phyloP scores from a whole-genome alignment of 2,113 vertebrate species.

The Andinoacara biseriatus region DNA sequence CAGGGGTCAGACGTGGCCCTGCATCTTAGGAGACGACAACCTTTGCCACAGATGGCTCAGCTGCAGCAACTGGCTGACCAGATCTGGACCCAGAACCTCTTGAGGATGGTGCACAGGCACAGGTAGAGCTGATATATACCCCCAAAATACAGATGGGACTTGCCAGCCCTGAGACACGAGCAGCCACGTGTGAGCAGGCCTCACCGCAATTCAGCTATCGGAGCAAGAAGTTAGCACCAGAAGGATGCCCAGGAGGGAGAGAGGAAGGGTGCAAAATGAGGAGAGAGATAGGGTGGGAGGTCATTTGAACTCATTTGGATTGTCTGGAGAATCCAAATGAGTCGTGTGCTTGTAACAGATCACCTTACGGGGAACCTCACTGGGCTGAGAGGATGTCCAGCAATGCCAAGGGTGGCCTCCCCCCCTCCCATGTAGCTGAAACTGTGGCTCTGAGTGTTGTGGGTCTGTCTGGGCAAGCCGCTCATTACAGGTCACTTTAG shows the following conservation, averaged over 20 bases:
- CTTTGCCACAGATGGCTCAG: constrained; percentile 52
- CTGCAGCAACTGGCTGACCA: constrained; percentile 37
- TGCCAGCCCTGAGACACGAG: constrained; percentile 56
- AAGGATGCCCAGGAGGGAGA: constrained; percentile 27
- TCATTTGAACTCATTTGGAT: constrained; percentile 49
- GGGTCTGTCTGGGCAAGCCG: constrained; percentile 16
- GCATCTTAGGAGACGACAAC: constrained; percentile 43
- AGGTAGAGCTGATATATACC: constrained; percentile 39
- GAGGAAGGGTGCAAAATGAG: not conserved
- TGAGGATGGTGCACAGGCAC: constrained; percentile 46
- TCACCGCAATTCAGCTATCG: constrained; percentile 49
- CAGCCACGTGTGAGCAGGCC: constrained; percentile 36
- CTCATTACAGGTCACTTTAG: constrained; percentile 30
- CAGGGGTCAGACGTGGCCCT: constrained; percentile 37
- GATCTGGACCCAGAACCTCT: constrained; percentile 30
- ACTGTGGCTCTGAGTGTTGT: constrained; percentile 21
- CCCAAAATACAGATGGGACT: constrained; percentile 27
- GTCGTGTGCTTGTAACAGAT: constrained; percentile 74
- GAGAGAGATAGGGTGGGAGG: not conserved
- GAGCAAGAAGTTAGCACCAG: constrained; percentile 56
- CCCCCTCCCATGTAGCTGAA: constrained; percentile 12
- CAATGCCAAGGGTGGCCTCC: constrained; percentile 21
- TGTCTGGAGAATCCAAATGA: constrained; percentile 58
- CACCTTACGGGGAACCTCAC: constrained; percentile 30
- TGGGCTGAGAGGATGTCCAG: constrained; percentile 41